Evolutionary conservation across 1,140 invertebrate genomes (phyloP), one percentile per base, ranked within the genome.

Genomic region (Charaxes varanes): DNA sequence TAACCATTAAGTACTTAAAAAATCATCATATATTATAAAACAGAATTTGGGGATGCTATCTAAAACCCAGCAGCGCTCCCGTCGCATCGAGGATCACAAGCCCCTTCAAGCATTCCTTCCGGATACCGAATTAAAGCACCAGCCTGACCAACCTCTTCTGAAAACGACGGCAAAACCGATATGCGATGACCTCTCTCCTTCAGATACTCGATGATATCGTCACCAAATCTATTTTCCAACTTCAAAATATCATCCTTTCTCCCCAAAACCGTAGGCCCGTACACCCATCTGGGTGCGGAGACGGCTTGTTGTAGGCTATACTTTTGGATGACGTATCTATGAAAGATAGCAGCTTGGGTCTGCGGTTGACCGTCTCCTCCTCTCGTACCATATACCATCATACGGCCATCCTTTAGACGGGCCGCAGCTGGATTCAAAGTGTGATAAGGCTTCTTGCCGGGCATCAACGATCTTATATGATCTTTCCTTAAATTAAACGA

Each of bases 291-390:
- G 6, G 78, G 78, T 13, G 51, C 45, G 2, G 60, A 63, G 8
- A 82, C 23, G 31, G 69, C 51, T 14, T 32, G 32, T 45, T 82
- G 74, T 8, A 79, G 62, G 16, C 56, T 53, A 5, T 57, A 30
- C 14, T 46, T 46, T 55, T 82, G 78, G 10, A 82, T 55, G 8
- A 65, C 74, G 23, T 82, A 73, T 42, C 78, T 58, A 30, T 82
- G 74, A 24, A 82, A 82, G 16, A 82, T 63, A 2, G 73, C 74
- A 6, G 74, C 58, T 62, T 82, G 78, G 6, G 65, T 76, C 53
- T 82, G 78, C 3, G 78, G 58, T 37, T 82, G 78, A 2, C 78
- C 78, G 38, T 82, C 74, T 19, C 72, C 78, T 26, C 78, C 78
- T 37, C 64, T 62, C 4, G 72, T 76, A 2, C 78, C 78, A 49